A percentile compares a stretch with the other conserved stretches of the same genome.
phyloP scores from a whole-genome alignment of 2,113 vertebrate species.

The Heloderma charlesbogerti region DNA sequence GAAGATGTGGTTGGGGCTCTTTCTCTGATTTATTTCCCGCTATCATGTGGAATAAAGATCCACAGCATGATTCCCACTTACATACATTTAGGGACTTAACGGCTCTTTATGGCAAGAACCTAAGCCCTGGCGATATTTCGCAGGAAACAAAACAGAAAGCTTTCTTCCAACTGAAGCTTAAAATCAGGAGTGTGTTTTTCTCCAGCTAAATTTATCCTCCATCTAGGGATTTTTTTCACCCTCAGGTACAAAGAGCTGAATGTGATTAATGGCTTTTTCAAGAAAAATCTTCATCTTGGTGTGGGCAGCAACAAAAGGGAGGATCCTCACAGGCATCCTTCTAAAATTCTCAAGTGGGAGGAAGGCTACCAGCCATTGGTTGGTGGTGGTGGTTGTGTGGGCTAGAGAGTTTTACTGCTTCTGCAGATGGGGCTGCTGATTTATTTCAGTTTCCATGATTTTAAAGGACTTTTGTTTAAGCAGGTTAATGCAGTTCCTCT shows the following conservation, averaged over 20 bases:
- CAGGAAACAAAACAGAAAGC: slow-evolving; percentile 72
- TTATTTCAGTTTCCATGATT: slow-evolving; percentile 68
- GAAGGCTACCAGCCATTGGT: slow-evolving; percentile 16
- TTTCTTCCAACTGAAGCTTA: slow-evolving; percentile 60
- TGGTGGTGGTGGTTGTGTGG: slow-evolving; percentile 35
- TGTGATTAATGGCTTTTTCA: slow-evolving; percentile 63
- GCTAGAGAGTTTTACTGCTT: slow-evolving; percentile 39
- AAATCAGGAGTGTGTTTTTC: slow-evolving; percentile 69
- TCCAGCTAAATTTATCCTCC: slow-evolving; percentile 39
- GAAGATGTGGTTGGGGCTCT: slow-evolving; percentile 33
- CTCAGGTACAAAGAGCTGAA: slow-evolving; percentile 56
- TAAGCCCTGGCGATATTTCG: slow-evolving; percentile 62
- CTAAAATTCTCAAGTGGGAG: slow-evolving; percentile 34
- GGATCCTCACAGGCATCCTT: slow-evolving; percentile 34
- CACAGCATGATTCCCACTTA: slow-evolving; percentile 65
- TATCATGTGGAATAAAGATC: slow-evolving; percentile 65
- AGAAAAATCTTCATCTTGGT: neutral
- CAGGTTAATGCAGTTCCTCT: slow-evolving; percentile 49
- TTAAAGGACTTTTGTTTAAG: slow-evolving; percentile 64
- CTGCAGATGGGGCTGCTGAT: slow-evolving; percentile 58
- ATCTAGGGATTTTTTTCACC: neutral
- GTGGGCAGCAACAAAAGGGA: slow-evolving; percentile 35
- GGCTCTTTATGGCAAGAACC: slow-evolving; percentile 64
- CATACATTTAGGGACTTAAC: slow-evolving; percentile 68
- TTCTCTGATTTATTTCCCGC: slow-evolving; percentile 67